Conservation (phyloP, 2,888 invertebrate species). For the Andrena bucephala region DNA sequence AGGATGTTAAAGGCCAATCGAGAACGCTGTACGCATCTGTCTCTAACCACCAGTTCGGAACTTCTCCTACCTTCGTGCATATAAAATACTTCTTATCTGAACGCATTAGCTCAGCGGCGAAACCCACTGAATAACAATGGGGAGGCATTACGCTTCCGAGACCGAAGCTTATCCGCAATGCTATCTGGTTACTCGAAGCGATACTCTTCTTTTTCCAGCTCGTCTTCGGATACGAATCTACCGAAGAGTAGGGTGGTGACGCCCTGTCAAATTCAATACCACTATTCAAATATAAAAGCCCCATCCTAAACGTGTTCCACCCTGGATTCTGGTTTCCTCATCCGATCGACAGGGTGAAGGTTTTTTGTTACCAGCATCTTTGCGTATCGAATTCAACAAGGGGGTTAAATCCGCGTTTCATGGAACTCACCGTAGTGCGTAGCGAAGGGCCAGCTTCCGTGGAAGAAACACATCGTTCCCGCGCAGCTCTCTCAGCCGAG, state of each 20-base stretch:
- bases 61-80: conserved; percentile 68
- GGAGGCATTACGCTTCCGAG: conserved; percentile 66
- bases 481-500: conserved; percentile 3
- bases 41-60: conserved; percentile 57
- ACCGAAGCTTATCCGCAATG: conserved; percentile 66
- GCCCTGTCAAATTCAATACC: conserved; percentile 16
- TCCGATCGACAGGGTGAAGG: background rate
- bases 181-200: conserved; percentile 54
- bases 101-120: conserved; percentile 70
- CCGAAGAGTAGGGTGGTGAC: conserved; percentile 24
- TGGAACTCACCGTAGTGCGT: background rate
- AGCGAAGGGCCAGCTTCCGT: background rate
- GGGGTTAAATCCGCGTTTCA: conserved; percentile 8
- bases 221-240: conserved; percentile 2
- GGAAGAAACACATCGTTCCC: conserved; percentile 9
- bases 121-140: conserved; percentile 76
- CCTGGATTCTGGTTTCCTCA: background rate
- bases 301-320: background rate
- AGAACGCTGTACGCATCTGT: conserved; percentile 59
- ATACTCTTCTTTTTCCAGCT: conserved; percentile 48
- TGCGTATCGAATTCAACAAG: background rate
- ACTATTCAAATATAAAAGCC: conserved; percentile 1
- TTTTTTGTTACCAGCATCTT: background rate
- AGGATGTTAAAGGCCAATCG: conserved; percentile 66
- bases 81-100: conserved; percentile 73